Conservation (phyloP, 2,797 vertebrate species). For the Mycteria americana region DNA sequence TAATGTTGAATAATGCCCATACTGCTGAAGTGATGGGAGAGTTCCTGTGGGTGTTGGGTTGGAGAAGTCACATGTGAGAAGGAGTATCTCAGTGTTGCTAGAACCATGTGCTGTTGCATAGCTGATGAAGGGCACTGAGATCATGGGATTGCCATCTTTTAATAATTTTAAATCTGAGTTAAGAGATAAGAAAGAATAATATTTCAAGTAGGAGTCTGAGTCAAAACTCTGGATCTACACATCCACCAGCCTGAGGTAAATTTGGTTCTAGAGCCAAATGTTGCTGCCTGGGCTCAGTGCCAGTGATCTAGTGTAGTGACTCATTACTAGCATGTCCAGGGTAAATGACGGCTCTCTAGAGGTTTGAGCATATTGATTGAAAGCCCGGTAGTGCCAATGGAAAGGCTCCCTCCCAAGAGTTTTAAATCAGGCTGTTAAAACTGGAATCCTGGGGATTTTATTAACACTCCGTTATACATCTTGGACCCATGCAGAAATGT, state of each 20-base stretch:
- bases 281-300: background rate
- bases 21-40: background rate
- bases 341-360: background rate
- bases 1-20: fast-evolving
- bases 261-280: background rate
- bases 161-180: background rate
- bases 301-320: background rate
- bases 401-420: background rate
- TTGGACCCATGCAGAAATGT: background rate
- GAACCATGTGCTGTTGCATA: fast-evolving
- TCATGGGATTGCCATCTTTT: background rate
- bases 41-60: too few relatives aligned
- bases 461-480: background rate
- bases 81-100: background rate
- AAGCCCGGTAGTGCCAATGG: background rate
- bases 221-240: background rate
- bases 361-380: background rate
- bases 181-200: background rate
- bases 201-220: background rate
- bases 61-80: background rate
- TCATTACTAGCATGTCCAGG: background rate
- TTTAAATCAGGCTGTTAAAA: background rate
- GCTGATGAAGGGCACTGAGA: background rate
- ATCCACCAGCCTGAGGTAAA: background rate
- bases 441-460: background rate